A percentile compares a stretch with the other conserved stretches of the same genome.
phyloP scores from a whole-genome alignment of 2,113 vertebrate genomes.

The Ploceus nigricollis region DNA sequence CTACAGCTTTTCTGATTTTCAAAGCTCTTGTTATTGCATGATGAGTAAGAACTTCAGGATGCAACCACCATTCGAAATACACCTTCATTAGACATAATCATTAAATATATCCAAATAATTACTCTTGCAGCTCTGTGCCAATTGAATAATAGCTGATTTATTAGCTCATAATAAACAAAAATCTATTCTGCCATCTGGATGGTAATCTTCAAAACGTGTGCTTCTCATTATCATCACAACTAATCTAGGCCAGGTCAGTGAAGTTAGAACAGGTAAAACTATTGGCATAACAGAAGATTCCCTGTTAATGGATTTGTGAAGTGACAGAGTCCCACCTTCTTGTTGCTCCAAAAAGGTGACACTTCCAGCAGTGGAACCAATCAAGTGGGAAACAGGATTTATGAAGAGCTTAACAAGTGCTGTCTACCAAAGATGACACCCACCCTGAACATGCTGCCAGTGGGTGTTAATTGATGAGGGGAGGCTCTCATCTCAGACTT shows the following conservation, averaged over 20 bases:
- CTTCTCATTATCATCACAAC: background rate
- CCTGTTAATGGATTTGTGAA: background rate
- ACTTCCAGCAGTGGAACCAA: background rate
- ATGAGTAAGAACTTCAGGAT: background rate
- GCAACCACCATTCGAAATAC: background rate
- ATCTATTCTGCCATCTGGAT: background rate
- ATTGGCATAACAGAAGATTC: background rate
- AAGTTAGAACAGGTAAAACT: background rate
- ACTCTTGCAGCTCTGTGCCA: background rate
- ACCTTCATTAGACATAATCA: background rate
- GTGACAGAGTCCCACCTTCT: background rate
- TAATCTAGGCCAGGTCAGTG: background rate
- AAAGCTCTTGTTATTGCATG: background rate
- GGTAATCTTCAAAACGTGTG: background rate
- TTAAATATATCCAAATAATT: background rate
- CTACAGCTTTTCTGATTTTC: background rate
- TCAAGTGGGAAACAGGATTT: background rate
- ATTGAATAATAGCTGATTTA: background rate
- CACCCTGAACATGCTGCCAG: background rate
- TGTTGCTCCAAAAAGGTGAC: background rate
- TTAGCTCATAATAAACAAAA: constrained; percentile 2
- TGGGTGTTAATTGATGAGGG: background rate
- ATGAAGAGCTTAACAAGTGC: background rate
- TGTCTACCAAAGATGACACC: background rate
- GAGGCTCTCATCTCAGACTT: background rate